A percentile compares a stretch with the other conserved stretches of the same genome.
phyloP scores from a whole-genome alignment of 2,888 invertebrate species.

The Acrobasis consociella region DNA sequence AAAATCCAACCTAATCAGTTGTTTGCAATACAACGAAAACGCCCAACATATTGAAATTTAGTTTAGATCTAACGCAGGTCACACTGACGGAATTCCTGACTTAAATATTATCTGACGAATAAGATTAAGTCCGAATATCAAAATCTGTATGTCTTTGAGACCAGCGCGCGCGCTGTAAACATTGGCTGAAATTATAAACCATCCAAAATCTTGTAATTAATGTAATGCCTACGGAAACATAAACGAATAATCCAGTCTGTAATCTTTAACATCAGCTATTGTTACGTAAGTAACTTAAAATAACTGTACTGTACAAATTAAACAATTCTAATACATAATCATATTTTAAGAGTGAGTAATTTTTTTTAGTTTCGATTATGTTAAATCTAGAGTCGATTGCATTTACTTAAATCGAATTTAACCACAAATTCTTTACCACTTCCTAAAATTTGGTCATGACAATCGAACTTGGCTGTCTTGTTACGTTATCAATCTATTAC shows the following conservation, averaged over 20 bases:
- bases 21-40: no score
- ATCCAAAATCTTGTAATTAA: no score
- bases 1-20: no score
- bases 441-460: slow-evolving; percentile 4
- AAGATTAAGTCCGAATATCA: no score
- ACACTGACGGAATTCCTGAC: no score
- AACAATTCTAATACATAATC: background rate
- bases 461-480: background rate
- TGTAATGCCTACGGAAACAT: background rate
- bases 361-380: background rate
- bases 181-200: no score
- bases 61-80: no score
- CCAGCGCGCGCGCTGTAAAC: no score
- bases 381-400: background rate
- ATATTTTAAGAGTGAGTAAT: background rate
- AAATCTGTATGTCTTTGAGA: no score
- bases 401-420: background rate
- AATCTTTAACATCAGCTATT: slow-evolving; percentile 22
- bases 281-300: background rate
- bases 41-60: no score
- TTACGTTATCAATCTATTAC: slow-evolving; percentile 16
- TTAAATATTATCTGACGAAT: no score
- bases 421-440: background rate
- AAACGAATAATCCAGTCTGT: slow-evolving; percentile 7
- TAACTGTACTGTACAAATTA: background rate